Conservation (phyloP, 1,140 invertebrate genomes). For the Gryllus bimaculatus region DNA sequence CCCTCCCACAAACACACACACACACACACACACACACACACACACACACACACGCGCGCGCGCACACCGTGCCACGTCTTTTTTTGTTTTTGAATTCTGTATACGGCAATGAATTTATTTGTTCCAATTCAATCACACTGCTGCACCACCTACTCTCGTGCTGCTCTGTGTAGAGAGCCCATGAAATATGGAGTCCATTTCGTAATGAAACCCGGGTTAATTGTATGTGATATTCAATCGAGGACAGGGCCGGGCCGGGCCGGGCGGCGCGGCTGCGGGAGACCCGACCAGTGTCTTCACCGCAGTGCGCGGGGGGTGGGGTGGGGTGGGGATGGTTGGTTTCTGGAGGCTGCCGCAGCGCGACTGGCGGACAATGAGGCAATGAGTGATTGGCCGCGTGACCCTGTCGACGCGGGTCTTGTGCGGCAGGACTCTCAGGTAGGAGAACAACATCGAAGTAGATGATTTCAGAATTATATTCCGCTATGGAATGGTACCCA, state of each 20-base stretch:
- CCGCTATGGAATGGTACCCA: too few species aligned
- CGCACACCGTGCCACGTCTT: neutral
- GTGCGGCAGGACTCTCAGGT: too few species aligned
- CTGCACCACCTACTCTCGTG: neutral
- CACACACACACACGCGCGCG: neutral
- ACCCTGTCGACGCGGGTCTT: too few species aligned
- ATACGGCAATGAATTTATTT: neutral
- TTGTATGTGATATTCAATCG: conserved; percentile 5
- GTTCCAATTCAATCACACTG: neutral
- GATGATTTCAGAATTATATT: too few species aligned
- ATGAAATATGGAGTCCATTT: neutral
- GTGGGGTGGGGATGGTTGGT: too few species aligned
- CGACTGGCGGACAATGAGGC: too few species aligned
- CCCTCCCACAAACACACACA: neutral
- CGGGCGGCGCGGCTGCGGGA: neutral
- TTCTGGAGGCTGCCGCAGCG: too few species aligned
- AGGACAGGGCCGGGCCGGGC: neutral
- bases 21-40: too few species aligned
- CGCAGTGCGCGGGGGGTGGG: neutral
- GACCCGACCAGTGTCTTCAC: too few species aligned
- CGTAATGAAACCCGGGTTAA: conserved; percentile 1
- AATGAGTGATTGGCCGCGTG: too few species aligned
- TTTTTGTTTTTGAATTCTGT: neutral
- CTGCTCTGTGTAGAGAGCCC: neutral
- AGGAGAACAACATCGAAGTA: too few species aligned